Conservation (phyloP, 2,113 vertebrate genomes). For the Eretmochelys imbricata region DNA sequence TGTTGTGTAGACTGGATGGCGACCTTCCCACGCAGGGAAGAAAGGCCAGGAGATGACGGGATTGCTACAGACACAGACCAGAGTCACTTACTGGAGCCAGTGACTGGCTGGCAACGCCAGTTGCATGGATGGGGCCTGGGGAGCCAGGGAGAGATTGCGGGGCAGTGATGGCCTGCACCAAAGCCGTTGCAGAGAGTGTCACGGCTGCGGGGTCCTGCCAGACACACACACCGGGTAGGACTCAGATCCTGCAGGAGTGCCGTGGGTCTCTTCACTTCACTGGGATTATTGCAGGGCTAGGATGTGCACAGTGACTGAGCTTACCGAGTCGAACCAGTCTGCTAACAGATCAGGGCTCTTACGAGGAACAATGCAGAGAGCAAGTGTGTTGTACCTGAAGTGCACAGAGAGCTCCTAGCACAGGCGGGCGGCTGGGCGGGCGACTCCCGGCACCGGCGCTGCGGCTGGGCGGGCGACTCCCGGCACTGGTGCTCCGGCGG, state of each 20-base stretch:
- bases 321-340: not conserved
- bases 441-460: not conserved
- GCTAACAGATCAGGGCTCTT: not conserved
- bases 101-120: not conserved
- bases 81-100: not conserved
- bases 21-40: accelerated
- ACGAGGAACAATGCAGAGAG: not conserved
- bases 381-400: not conserved
- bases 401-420: not conserved
- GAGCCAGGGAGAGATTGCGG: not conserved
- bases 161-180: not conserved
- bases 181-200: not conserved
- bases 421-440: not conserved
- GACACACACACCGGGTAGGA: not conserved
- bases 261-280: not conserved
- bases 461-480: not conserved
- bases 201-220: not conserved
- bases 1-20: not conserved
- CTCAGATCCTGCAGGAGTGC: not conserved
- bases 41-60: not conserved
- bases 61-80: not conserved
- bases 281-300: not conserved
- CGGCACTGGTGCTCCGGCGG: not conserved
- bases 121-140: not conserved
- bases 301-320: not conserved